Evolutionary conservation across 1,140 invertebrate species (phyloP), one percentile per base, ranked within the genome.

Genomic region (Ctenoplectra terminalis): DNA sequence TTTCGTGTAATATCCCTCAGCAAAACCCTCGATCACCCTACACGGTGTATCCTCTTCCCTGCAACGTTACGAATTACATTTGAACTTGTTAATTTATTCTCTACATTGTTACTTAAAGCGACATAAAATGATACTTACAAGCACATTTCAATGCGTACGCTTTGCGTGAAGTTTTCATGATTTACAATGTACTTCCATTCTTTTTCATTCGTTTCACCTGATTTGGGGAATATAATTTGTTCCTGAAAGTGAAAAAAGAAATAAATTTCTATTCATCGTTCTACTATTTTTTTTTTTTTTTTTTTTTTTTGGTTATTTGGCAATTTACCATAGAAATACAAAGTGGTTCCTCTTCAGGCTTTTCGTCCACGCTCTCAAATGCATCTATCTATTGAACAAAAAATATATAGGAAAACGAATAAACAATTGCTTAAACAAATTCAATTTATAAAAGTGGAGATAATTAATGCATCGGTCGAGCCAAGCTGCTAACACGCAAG

Each of bases 171-270:
- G n/a, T 94, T 91, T 4, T 90, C 90, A 37, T 94, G 92, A 86
- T 96, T 95, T 15, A 95, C 92, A 23, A 96, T 92, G 69, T 92
- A 95, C 50, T 94, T 93, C 94, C 94, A 95, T 58, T 95, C 92
- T 6, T 91, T 88, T 8, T 92, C 87, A 73, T 92, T 91, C 67
- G 91, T 95, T 78, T 91, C 75, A 1, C 92, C 94, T 15, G 85
- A 88, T 88, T 92, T 93, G 2, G 94, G 94, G 77, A 90, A 94
- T 46, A 94, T 90, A 15, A 94, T 75, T 78, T 89, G 70, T 85
- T 92, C 91, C 93, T 94, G 15, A 23, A 87, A 85, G 73, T 43
- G 7, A 23, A 54, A 23, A 17, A n/a, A 15, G 1, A n/a, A n/a
- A 3, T 58, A 1, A 40, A 40, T 60, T 63, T 0, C 8, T 26